phyloP scores from a whole-genome alignment of 2,797 vertebrate genomes.

The Sebastes diaconus region DNA sequence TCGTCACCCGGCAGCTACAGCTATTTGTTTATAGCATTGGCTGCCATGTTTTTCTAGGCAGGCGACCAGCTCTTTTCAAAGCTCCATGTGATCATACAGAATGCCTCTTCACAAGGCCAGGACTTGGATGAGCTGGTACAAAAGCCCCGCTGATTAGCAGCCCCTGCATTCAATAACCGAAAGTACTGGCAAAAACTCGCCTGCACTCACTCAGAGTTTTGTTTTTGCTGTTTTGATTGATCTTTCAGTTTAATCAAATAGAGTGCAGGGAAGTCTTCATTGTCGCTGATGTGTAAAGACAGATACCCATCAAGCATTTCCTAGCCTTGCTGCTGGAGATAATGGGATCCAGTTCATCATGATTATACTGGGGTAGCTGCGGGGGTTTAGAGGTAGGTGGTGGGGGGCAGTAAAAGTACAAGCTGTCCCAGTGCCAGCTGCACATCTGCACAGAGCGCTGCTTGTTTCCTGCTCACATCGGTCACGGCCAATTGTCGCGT shows the following conservation, averaged over 20 bases:
- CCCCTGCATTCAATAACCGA: slow-evolving; percentile 17
- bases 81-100: slow-evolving; percentile 35
- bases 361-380: slow-evolving; percentile 21
- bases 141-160: slow-evolving; percentile 36
- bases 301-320: slow-evolving; percentile 6
- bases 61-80: slow-evolving; percentile 28
- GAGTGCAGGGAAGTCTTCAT: neutral
- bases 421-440: slow-evolving; percentile 58
- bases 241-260: slow-evolving; percentile 21
- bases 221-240: slow-evolving; percentile 16
- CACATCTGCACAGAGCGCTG: slow-evolving; percentile 66
- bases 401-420: slow-evolving; percentile 38
- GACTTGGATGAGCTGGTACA: slow-evolving; percentile 8
- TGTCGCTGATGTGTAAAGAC: slow-evolving; percentile 1
- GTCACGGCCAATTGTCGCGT: slow-evolving; percentile 62
- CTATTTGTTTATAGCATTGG: slow-evolving; percentile 43
- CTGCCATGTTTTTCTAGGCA: slow-evolving; percentile 51
- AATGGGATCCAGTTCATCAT: slow-evolving; percentile 64
- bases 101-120: slow-evolving; percentile 13
- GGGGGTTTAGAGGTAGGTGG: neutral
- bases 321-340: slow-evolving; percentile 30
- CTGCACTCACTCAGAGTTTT: slow-evolving; percentile 1
- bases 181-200: neutral
- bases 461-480: slow-evolving; percentile 59
- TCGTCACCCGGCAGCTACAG: slow-evolving; percentile 34